Evolutionary conservation across 2,888 invertebrate species (phyloP).

Genomic region (Hedychridium roseum): DNA sequence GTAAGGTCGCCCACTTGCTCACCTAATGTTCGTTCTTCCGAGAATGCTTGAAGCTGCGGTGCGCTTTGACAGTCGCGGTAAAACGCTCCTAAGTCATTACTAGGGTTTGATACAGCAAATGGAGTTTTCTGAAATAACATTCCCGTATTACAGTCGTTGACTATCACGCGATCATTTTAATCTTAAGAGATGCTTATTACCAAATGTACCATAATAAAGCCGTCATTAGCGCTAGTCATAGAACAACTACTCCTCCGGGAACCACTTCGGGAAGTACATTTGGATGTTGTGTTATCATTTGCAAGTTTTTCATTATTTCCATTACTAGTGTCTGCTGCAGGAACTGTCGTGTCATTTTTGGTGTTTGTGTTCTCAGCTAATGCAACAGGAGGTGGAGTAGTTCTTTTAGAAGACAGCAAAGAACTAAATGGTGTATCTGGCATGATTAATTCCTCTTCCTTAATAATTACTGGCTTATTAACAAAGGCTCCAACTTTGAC

Average conservation of each 20-base stretch:
- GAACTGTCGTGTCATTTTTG: slow-evolving; percentile 30
- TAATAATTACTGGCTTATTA: slow-evolving; percentile 68
- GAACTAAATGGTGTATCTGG: slow-evolving; percentile 75
- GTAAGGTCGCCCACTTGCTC: slow-evolving; percentile 73
- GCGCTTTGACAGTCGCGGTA: slow-evolving; percentile 83
- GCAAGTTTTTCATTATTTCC: slow-evolving; percentile 52
- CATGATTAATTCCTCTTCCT: slow-evolving; percentile 67
- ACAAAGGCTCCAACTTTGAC: slow-evolving; percentile 83
- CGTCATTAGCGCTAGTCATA: slow-evolving; percentile 68
- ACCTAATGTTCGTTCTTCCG: slow-evolving; percentile 65
- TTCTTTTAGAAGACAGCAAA: slow-evolving; percentile 62
- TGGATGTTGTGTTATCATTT: slow-evolving; percentile 58
- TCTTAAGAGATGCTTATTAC: slow-evolving; percentile 65
- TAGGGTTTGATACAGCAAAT: slow-evolving; percentile 77
- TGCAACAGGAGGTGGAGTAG: slow-evolving; percentile 51
- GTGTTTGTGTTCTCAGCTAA: slow-evolving; percentile 35
- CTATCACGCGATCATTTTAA: not conserved
- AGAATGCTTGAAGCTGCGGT: slow-evolving; percentile 68
- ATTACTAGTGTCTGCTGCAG: slow-evolving; percentile 52
- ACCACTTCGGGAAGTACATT: slow-evolving; percentile 60
- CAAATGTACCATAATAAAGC: slow-evolving; percentile 78
- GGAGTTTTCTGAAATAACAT: slow-evolving; percentile 77
- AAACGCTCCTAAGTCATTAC: slow-evolving; percentile 79
- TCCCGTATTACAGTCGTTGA: slow-evolving; percentile 1
- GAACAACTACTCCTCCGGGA: slow-evolving; percentile 65